These are phyloP conservation scores for Cylloceria caligata DNA, from an alignment of 2,888 invertebrate species.

Conservation along the genomic window DNA sequence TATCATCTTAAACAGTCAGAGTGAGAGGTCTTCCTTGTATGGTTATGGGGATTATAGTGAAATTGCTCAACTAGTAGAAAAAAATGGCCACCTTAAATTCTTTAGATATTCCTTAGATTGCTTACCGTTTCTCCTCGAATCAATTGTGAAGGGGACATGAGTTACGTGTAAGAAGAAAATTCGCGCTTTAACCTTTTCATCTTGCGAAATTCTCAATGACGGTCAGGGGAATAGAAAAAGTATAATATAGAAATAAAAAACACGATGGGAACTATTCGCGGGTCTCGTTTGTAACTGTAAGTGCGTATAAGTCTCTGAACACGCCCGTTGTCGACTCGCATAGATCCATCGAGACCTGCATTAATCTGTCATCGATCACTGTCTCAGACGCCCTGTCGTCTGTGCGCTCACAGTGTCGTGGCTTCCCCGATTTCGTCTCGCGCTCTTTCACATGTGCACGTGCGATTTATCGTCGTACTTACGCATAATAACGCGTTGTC, in stretches of 20 bases:
- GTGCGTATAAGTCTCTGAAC: conserved; percentile 12
- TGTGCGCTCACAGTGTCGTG: not conserved
- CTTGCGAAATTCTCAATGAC: not conserved
- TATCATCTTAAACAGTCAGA: too few species aligned
- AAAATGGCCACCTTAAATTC: too few species aligned
- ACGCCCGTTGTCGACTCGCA: conserved; percentile 47
- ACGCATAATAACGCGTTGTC: conserved; percentile 65
- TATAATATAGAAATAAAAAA: not conserved
- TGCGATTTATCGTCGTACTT: conserved; percentile 59
- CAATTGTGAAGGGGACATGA: not conserved
- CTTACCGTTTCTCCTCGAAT: not conserved
- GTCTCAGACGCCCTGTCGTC: conserved; percentile 39
- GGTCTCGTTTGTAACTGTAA: conserved; percentile 33
- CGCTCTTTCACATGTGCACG: conserved; percentile 19
- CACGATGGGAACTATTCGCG: conserved; percentile 30
- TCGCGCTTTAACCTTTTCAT: not conserved
- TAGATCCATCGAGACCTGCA: conserved; percentile 64
- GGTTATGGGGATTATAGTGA: not conserved
- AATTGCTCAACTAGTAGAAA: too few species aligned
- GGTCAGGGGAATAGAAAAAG: not conserved
- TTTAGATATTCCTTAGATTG: not conserved
- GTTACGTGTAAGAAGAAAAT: not conserved
- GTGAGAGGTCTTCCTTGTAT: too few species aligned
- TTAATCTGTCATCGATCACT: conserved; percentile 69
- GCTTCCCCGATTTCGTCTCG: conserved; percentile 10